Conservation (phyloP, 2,797 vertebrate genomes). For the Serranus cabrilla region DNA sequence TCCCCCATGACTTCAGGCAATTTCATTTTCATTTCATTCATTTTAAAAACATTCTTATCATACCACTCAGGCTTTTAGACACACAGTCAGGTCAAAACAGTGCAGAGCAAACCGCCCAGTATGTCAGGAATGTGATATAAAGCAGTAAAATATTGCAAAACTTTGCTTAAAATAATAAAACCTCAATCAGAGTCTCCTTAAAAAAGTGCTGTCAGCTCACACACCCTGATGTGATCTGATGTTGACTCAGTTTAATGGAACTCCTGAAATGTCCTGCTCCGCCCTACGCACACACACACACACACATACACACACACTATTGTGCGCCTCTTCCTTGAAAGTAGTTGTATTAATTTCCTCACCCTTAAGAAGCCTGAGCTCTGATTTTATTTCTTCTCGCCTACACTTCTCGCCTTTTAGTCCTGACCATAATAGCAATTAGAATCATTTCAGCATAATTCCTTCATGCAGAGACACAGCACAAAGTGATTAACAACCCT, state of each 20-base stretch:
- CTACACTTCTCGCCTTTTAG: no score
- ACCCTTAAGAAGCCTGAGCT: neutral
- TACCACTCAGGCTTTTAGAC: neutral
- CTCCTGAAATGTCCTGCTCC: conserved; percentile 71
- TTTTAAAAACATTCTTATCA: neutral
- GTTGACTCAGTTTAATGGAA: conserved; percentile 81
- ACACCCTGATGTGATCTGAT: conserved; percentile 45
- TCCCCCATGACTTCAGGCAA: neutral
- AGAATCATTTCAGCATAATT: neutral
- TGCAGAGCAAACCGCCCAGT: neutral
- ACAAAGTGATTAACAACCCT: neutral
- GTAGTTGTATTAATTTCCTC: neutral
- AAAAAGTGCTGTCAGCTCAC: conserved; percentile 43
- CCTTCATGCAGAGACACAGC: neutral
- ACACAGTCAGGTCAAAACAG: neutral
- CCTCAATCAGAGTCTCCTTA: conserved; percentile 12
- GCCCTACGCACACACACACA: conserved; percentile 39
- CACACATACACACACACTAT: conserved; percentile 28
- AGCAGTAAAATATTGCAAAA: conserved; percentile 18
- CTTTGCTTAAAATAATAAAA: neutral
- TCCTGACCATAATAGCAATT: neutral
- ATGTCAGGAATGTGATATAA: neutral
- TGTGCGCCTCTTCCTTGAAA: neutral
- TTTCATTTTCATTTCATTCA: conserved; percentile 1
- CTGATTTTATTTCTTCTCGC: neutral